Conservation (phyloP, 1,140 invertebrate species). For the Zaprionus camerounensis region DNA sequence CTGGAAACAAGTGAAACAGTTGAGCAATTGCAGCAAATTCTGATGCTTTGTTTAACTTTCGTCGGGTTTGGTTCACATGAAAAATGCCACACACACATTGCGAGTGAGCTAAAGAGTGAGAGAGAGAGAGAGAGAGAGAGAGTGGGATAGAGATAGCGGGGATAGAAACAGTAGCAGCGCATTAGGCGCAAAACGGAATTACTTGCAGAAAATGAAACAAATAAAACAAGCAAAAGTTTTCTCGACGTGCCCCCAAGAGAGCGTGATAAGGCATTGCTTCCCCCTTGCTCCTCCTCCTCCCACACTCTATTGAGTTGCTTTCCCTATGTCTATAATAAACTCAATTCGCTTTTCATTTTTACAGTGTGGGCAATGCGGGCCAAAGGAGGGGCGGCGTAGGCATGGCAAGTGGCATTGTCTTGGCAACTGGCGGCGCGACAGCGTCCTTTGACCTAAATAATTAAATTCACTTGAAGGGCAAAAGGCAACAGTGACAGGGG, state of each 20-base stretch:
- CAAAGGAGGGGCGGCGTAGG: conserved; percentile 5
- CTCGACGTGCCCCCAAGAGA: conserved; percentile 38
- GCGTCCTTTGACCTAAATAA: conserved; percentile 77
- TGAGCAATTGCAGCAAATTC: conserved; percentile 63
- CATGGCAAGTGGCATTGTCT: conserved; percentile 69
- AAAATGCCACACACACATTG: background rate
- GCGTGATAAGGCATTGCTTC: conserved; percentile 2
- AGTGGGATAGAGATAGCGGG: background rate
- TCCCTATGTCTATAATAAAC: conserved; percentile 64
- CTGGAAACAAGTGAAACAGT: conserved; percentile 46
- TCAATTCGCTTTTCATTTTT: conserved; percentile 57
- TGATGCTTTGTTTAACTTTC: conserved; percentile 71
- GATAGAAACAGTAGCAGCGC: conserved; percentile 48
- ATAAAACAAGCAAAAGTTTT: conserved; percentile 68
- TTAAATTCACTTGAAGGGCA: conserved; percentile 68
- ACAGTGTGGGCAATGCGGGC: conserved; percentile 12
- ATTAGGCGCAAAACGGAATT: conserved; percentile 74
- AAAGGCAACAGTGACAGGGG: background rate
- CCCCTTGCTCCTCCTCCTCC: background rate
- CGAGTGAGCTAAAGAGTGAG: background rate
- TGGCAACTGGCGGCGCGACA: conserved; percentile 66
- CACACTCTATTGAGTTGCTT: conserved; percentile 27
- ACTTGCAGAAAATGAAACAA: conserved; percentile 71
- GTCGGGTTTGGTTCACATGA: conserved; percentile 17
- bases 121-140: background rate